Evolutionary conservation across 2,888 invertebrate species (phyloP).

Genomic region (Drosophila buzzatii): DNA sequence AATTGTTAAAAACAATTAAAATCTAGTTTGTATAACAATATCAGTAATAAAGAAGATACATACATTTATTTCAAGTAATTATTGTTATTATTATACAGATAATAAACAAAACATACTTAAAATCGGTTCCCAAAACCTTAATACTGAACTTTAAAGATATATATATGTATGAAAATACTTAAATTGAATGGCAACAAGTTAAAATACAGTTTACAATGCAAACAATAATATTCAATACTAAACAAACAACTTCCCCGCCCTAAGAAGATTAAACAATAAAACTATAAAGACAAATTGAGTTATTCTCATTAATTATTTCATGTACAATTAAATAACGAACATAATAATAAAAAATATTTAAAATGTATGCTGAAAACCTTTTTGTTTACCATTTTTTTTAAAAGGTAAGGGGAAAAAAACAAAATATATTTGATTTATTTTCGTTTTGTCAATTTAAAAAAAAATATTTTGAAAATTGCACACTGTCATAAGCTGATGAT

Average conservation of each 20-base stretch:
- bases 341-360: slow-evolving; percentile 65
- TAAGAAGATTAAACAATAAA: slow-evolving; percentile 53
- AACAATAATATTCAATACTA: slow-evolving; percentile 47
- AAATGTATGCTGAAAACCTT: slow-evolving; percentile 49
- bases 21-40: slow-evolving; percentile 65
- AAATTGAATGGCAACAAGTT: slow-evolving; percentile 32
- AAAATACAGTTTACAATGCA: slow-evolving; percentile 59
- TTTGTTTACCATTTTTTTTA: not conserved
- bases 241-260: slow-evolving; percentile 69
- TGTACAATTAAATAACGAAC: slow-evolving; percentile 66
- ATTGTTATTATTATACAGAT: slow-evolving; percentile 68
- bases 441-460: not conserved
- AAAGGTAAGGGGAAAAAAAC: not conserved
- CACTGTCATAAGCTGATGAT: slow-evolving; percentile 8
- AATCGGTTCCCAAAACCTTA: slow-evolving; percentile 28
- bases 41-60: slow-evolving; percentile 56
- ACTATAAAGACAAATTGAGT: slow-evolving; percentile 59
- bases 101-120: slow-evolving; percentile 44
- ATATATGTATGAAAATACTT: slow-evolving; percentile 31
- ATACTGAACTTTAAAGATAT: slow-evolving; percentile 33
- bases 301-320: slow-evolving; percentile 78
- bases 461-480: not conserved
- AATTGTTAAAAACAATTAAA: slow-evolving; percentile 76
- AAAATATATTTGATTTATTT: not conserved
- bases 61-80: slow-evolving; percentile 68